Evolutionary conservation across 1,140 invertebrate species (phyloP).

Genomic region (Leptopilina clavipes): DNA sequence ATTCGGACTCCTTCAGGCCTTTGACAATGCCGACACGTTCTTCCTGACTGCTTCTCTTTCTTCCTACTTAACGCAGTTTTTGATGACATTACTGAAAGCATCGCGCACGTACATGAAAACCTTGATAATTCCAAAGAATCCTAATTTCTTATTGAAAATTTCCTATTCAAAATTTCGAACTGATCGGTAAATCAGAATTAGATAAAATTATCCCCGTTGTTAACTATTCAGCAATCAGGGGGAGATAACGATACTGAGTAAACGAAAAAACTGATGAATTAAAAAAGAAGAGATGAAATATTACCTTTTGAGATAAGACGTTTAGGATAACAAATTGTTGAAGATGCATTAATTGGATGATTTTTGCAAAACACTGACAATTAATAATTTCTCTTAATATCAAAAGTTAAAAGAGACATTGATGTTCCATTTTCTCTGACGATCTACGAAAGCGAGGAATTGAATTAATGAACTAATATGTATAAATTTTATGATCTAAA

Average conservation of each 20-base stretch:
- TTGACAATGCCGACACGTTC: slow-evolving; percentile 71
- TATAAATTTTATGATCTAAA: slow-evolving; percentile 24
- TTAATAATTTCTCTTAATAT: background rate
- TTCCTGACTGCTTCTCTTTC: slow-evolving; percentile 12
- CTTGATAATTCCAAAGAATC: no score
- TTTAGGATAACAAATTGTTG: background rate
- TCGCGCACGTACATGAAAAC: no score
- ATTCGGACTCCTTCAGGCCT: slow-evolving; percentile 61
- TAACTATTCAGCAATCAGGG: background rate
- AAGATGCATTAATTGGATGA: no score
- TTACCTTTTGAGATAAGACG: background rate
- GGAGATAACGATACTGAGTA: background rate
- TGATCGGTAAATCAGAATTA: no score
- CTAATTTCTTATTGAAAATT: no score
- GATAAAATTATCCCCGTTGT: no score
- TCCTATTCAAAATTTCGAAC: no score
- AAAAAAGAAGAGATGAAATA: background rate
- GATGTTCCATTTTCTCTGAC: background rate
- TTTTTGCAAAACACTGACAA: background rate
- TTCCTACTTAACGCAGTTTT: slow-evolving; percentile 41
- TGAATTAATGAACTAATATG: slow-evolving; percentile 13
- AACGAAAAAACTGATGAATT: background rate
- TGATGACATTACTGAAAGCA: slow-evolving; percentile 10
- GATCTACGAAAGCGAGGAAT: slow-evolving; percentile 14
- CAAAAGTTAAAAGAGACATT: background rate